Evolutionary conservation across 2,113 vertebrate species (phyloP).

Genomic region (Pampusana beccarii): DNA sequence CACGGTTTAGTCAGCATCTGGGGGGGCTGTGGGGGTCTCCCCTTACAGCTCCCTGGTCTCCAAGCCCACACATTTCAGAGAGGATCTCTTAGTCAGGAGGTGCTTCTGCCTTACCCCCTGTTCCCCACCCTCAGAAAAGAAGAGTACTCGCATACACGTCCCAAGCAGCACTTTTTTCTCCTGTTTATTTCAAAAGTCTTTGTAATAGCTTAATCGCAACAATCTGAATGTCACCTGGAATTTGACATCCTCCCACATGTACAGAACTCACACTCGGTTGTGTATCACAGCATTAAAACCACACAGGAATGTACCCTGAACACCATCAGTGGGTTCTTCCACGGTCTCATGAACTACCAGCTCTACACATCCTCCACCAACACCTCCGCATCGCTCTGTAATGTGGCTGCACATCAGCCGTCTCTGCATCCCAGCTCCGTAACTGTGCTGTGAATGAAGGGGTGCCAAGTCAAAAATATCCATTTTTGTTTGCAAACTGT

Average conservation of each 20-base stretch:
- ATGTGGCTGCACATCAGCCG: background rate
- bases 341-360: background rate
- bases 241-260: background rate
- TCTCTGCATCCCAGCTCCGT: background rate
- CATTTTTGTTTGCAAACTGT: background rate
- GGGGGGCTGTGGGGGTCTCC: background rate
- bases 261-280: background rate
- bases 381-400: background rate
- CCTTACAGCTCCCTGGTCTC: background rate
- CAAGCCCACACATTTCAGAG: background rate
- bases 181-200: slow-evolving; percentile 52
- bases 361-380: background rate
- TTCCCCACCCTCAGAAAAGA: background rate
- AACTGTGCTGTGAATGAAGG: background rate
- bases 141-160: background rate
- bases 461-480: background rate
- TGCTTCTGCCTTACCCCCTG: background rate
- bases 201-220: slow-evolving; percentile 30
- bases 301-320: background rate
- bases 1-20: background rate
- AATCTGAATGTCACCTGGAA: background rate
- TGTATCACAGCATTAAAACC: slow-evolving; percentile 2
- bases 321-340: background rate
- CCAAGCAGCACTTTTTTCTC: background rate
- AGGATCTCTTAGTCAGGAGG: background rate